Base-by-base conservation (phyloP, 2,113 vertebrate genomes). In the Agapornis roseicollis region DNA sequence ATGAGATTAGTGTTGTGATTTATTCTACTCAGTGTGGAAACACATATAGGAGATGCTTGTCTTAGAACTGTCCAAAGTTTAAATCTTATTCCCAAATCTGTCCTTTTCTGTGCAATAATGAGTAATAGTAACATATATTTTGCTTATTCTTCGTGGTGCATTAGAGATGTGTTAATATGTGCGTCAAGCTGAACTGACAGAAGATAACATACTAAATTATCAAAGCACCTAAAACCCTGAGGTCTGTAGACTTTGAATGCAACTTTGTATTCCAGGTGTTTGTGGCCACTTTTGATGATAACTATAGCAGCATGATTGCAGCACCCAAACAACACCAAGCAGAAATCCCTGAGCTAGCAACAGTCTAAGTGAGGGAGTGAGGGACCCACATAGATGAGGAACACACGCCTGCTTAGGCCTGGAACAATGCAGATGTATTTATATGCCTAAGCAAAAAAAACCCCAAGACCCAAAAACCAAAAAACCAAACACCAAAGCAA, bases 11-110 rank as follows among this genome's bases (percentile, higher is more conserved):
- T 60, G 17, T 16, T 60, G 7, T 0, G 1, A 42, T 64, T 50
- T 2, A 22, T 81, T 94, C 70, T 27, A 2, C 74, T 39, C 37
- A 2, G 2, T 39, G 17, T 8, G 10, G 16, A 79, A 92, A 85
- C 64, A 49, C 4, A n/a, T 37, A 11, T 11, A 61, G 12, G 17
- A 8, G 0, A 0, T 85, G 19, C 16, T 72, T n/a, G 9, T 72
- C 33, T 61, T n/a, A 88, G 71, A 76, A 69, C 17, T 52, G 41
- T 2, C 13, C 27, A 13, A 68, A 46, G 8, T 90, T 80, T 60
- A 47, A 79, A 90, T 14, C 9, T 47, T 82, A 35, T 46, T 80
- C 10, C 11, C 25, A 83, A 86, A 64, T 83, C 22, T 33, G 12
- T 39, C 24, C 9, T 85, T 4, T 77, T 86, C 7, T 80, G 20